Base-by-base conservation (phyloP, 2,888 invertebrate species). In the Drosophila lacicola region DNA sequence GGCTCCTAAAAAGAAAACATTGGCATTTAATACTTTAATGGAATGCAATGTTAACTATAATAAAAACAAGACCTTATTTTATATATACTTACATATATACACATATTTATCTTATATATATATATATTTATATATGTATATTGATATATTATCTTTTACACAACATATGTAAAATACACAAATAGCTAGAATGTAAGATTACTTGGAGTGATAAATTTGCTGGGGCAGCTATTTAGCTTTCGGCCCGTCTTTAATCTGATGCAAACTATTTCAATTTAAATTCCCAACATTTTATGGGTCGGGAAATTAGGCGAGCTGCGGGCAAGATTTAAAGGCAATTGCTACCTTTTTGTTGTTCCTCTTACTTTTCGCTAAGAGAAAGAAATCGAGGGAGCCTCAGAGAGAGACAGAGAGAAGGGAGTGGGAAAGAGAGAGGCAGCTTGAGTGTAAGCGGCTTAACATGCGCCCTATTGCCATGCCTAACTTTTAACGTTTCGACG, bases 401-500 rank as follows among this genome's bases (percentile, higher is more conserved):
- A 17, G 25, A 2, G 37, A 17, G 6, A 13, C 0, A 21, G 25
- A 25, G 25, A 36, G 3, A 10, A 3, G 14, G 9, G 21, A 11
- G 8, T 14, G 13, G 47, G 13, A 33, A 41, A 33, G 14, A 34
- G 34, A 41, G 19, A 34, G 39, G 8, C 33, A 34, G 29, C 9
- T 33, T 13, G 34, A 39, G 49, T 33, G 42, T 85, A 84, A 84
- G 81, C 84, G 69, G 83, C 84, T 84, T 85, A 84, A 66, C 75
- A 70, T 69, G 60, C 36, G 72, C 71, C 80, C 75, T 80, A 73
- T 81, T 80, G 80, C 75, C 75, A 46, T 69, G 68, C 66, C 82
- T 82, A 87, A 85, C 85, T 87, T 86, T 86, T 81, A 78, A 75
- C 87, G 74, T 87, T 84, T 81, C 74, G 62, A 79, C 74, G 80